phyloP scores from a whole-genome alignment of 1,140 invertebrate species.

The Arctopsyche grandis region DNA sequence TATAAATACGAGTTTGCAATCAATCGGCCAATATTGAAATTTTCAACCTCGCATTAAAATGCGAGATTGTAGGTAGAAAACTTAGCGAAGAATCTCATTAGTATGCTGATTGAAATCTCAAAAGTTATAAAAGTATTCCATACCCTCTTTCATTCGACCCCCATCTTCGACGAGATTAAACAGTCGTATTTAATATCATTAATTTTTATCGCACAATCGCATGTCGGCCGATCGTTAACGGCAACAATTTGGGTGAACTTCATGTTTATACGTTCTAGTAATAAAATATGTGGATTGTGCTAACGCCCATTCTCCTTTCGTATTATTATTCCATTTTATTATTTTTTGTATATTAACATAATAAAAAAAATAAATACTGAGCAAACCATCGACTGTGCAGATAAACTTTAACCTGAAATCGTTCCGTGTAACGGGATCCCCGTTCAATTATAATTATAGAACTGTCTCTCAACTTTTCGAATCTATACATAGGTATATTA shows the following conservation, averaged over 20 bases:
- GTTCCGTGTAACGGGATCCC: no score
- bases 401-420: no score
- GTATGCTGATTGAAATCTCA: slow-evolving; percentile 31
- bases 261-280: slow-evolving; percentile 10
- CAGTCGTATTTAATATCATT: slow-evolving; percentile 30
- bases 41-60: neutral
- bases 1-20: no score
- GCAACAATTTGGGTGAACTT: slow-evolving; percentile 2
- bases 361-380: no score
- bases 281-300: slow-evolving; percentile 13
- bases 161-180: slow-evolving; percentile 14
- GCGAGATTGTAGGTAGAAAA: neutral
- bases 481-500: no score
- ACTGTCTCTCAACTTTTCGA: no score
- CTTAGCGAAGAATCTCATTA: neutral
- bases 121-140: slow-evolving; percentile 17
- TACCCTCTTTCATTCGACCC: neutral
- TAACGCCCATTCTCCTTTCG: slow-evolving; percentile 7
- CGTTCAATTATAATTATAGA: no score
- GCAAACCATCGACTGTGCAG: neutral
- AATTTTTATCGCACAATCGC: slow-evolving; percentile 27
- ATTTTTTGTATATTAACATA: neutral
- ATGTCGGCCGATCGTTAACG: slow-evolving; percentile 12
- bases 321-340: slow-evolving; percentile 1
- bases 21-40: neutral